phyloP scores from a whole-genome alignment of 2,113 vertebrate genomes.

The Cervus canadensis region DNA sequence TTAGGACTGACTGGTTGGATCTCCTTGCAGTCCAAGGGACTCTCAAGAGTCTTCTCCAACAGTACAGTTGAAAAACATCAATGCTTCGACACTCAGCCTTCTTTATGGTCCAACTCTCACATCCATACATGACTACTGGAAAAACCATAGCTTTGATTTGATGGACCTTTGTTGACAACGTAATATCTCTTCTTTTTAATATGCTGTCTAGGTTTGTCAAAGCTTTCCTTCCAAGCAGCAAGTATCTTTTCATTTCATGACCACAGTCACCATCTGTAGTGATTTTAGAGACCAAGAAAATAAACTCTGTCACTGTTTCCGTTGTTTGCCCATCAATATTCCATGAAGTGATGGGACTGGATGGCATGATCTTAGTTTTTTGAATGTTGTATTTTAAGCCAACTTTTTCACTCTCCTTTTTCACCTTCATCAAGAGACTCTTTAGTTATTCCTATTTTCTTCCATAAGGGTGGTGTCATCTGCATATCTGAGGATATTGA shows the following conservation, averaged over 20 bases:
- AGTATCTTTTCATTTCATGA: neutral
- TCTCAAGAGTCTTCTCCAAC: neutral
- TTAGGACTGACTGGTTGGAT: neutral
- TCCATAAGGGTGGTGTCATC: neutral
- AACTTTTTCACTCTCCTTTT: neutral
- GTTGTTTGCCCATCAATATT: neutral
- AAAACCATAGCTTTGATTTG: neutral
- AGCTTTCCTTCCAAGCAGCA: neutral
- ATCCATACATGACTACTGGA: neutral
- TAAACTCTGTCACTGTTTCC: neutral
- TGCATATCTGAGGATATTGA: neutral
- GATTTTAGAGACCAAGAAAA: neutral
- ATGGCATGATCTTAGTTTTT: neutral
- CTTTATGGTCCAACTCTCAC: neutral
- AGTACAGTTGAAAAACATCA: neutral
- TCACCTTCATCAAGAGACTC: neutral
- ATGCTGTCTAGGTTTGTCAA: neutral
- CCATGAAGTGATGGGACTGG: neutral
- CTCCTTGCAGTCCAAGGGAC: neutral
- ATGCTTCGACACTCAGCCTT: neutral
- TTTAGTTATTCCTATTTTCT: neutral
- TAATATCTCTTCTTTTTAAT: neutral
- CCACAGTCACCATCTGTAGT: neutral
- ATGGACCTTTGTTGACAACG: rapidly evolving
- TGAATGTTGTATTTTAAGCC: neutral